phyloP scores from a whole-genome alignment of 2,113 vertebrate species.

The Craseonycteris thonglongyai region DNA sequence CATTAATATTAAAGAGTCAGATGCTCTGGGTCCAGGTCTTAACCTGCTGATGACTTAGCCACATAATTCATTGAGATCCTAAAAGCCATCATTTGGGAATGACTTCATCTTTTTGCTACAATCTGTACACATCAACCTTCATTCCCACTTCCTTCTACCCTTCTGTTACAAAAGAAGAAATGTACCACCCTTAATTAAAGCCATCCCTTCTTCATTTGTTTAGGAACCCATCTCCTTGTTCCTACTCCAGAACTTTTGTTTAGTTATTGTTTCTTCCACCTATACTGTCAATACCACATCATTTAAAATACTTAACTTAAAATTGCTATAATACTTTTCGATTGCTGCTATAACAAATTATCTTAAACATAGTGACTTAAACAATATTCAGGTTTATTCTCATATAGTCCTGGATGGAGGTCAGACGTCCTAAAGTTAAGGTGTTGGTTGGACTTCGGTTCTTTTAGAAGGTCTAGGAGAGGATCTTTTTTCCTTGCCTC shows the following conservation, averaged over 20 bases:
- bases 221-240: not conserved
- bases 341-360: not conserved
- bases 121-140: not conserved
- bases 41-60: not conserved
- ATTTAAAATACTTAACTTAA: slow-evolving; percentile 13
- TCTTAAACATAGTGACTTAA: not conserved
- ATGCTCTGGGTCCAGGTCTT: not conserved
- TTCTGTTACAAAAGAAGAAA: not conserved
- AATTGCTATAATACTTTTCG: not conserved
- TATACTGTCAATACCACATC: not conserved
- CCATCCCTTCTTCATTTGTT: not conserved
- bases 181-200: not conserved
- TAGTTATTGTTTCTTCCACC: not conserved
- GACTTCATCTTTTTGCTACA: not conserved
- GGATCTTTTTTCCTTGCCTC: not conserved
- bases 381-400: not conserved
- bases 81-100: not conserved
- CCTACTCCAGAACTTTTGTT: not conserved
- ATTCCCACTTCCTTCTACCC: not conserved
- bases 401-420: not conserved
- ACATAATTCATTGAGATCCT: not conserved
- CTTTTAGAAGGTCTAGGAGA: not conserved
- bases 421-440: not conserved
- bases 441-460: not conserved
- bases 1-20: not conserved